Base-by-base conservation (phyloP, 1,140 invertebrate species). In the Hycleus phaleratus region DNA sequence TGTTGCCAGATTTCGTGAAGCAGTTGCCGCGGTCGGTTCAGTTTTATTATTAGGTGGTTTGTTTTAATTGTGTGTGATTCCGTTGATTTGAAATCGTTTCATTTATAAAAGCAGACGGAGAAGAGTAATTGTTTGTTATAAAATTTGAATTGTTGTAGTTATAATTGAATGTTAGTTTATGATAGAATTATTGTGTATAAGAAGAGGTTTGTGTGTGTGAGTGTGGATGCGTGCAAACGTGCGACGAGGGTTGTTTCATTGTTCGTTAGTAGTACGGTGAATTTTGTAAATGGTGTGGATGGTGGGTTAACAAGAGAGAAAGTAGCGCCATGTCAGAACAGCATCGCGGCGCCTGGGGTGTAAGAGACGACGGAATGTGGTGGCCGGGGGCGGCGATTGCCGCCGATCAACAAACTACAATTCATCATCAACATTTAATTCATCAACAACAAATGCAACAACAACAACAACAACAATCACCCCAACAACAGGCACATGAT, bases 311-410 rank as follows among this genome's bases (percentile, higher is more conserved):
- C 26, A 26, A 11, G 48, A 38, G 40, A 18, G 50, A 48, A 42
- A 51, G 55, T 55, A 49, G 49, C 54, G 66, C 62, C 59, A 74
- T 74, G 72, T 72, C 72, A 54, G 72, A 74, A 46, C 70, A 72
- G 51, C 67, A 69, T 54, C 61, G 81, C 66, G 79, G 79, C 74
- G 78, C 80, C 71, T 82, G 81, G 81, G 81, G 79, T 73, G 77
- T 77, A 72, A 77, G 79, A 72, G 79, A 81, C 73, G 81, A 82
- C 68, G 78, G 77, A 72, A 79, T 81, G 63, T 78, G 76, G 78
- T 82, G 81, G 81, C 78, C 78, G 67, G 75, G 76, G 63, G 75
- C 79, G 63, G 75, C 79, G 66, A 61, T 70, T 63, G 66, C 71
- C 64, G 74, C 71, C 72, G 77, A 76, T 70, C 73, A 80, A 72